Conservation (phyloP, 2,797 vertebrate genomes). For the Neomorphus geoffroyi region DNA sequence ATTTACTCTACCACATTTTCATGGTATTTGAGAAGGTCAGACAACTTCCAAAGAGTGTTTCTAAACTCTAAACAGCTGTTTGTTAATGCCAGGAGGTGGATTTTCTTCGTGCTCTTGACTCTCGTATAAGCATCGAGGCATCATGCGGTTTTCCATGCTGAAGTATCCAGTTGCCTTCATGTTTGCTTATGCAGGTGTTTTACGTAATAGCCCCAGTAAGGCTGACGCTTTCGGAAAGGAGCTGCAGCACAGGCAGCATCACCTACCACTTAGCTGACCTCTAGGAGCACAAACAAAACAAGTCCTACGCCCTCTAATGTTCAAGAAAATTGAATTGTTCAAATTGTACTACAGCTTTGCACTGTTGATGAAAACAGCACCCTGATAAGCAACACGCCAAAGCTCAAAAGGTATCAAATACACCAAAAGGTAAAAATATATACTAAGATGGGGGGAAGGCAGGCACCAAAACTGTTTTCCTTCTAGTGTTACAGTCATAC, state of each 20-base stretch:
- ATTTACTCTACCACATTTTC: neutral
- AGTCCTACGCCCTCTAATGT: neutral
- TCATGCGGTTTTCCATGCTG: conserved; percentile 21
- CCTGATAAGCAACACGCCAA: neutral
- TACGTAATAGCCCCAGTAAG: neutral
- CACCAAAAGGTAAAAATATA: neutral
- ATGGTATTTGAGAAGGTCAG: neutral
- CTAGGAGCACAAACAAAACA: neutral
- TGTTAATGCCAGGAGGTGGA: neutral
- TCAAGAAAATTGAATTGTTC: neutral
- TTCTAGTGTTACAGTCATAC: neutral
- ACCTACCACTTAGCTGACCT: neutral
- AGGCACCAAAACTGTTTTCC: neutral
- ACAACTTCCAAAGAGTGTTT: neutral
- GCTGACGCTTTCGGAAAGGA: conserved; percentile 16
- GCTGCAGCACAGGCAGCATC: neutral
- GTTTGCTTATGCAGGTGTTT: conserved; percentile 54
- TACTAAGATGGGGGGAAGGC: neutral
- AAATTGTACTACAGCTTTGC: neutral
- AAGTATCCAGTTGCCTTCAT: conserved; percentile 14
- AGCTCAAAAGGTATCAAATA: neutral
- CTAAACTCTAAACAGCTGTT: neutral
- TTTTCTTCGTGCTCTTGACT: conserved; percentile 16
- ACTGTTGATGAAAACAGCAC: neutral
- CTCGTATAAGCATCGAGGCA: neutral